These are phyloP conservation scores for Misgurnus mizolepis DNA, from an alignment of 2,113 vertebrate genomes.

Conservation along the genomic window DNA sequence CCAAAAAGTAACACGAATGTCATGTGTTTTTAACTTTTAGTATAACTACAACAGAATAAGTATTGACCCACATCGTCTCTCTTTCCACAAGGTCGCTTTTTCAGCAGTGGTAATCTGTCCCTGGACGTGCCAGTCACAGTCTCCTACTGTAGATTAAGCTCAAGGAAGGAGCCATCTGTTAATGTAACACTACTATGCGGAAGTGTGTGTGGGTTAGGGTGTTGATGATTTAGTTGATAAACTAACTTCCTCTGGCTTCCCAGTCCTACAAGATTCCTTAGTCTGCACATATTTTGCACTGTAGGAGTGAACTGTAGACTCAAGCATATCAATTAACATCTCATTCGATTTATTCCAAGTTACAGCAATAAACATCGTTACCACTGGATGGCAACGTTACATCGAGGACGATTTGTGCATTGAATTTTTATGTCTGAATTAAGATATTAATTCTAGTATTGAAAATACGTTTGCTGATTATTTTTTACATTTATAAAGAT, in stretches of 20 bases:
- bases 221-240: not conserved
- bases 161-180: constrained; percentile 31
- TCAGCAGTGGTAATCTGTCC: constrained; percentile 47
- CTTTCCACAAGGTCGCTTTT: constrained; percentile 38
- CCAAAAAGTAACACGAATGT: too few species aligned
- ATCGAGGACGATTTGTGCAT: not conserved
- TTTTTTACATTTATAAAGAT: not conserved
- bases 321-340: not conserved
- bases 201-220: not conserved
- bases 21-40: too few species aligned
- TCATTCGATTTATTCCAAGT: not conserved
- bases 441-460: not conserved
- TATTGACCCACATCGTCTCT: constrained; percentile 25
- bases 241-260: not conserved
- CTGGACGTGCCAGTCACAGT: constrained; percentile 20
- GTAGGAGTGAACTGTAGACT: not conserved
- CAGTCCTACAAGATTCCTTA: not conserved
- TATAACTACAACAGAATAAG: not conserved
- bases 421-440: not conserved
- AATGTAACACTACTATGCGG: not conserved
- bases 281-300: not conserved
- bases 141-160: constrained; percentile 29
- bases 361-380: constrained; percentile 1
- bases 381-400: constrained; percentile 29
- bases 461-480: too few species aligned